Evolutionary conservation across 2,113 vertebrate species (phyloP).

Genomic region (Parotia lawesii): DNA sequence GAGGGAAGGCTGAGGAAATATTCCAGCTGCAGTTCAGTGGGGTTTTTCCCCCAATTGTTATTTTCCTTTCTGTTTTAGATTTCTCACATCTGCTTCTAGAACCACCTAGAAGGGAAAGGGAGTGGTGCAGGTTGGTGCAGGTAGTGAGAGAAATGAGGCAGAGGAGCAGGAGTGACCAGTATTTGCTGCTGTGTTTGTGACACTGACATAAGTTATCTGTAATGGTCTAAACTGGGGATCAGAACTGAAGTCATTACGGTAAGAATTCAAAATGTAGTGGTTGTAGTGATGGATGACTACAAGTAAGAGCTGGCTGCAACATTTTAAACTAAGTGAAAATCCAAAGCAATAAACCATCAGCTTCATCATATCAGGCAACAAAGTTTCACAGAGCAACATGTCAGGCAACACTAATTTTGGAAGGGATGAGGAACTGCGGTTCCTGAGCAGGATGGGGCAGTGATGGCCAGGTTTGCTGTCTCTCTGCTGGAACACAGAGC

Average conservation of each 20-base stretch:
- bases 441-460: neutral
- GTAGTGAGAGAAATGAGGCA: neutral
- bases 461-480: neutral
- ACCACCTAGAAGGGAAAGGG: neutral
- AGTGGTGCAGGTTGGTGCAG: neutral
- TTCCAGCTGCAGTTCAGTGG: neutral
- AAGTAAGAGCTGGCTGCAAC: neutral
- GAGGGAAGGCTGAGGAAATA: neutral
- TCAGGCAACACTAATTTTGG: fast-evolving
- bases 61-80: neutral
- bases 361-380: neutral
- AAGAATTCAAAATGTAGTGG: neutral
- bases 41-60: fast-evolving
- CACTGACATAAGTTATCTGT: neutral
- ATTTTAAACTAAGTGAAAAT: neutral
- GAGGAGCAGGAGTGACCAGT: neutral
- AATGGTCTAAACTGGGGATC: neutral
- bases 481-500: neutral
- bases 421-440: neutral
- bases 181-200: neutral
- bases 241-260: neutral
- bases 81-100: neutral
- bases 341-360: neutral
- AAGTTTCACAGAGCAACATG: neutral
- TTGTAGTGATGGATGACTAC: neutral